phyloP scores from a whole-genome alignment of 2,113 vertebrate genomes.

The Rhombomys opimus region DNA sequence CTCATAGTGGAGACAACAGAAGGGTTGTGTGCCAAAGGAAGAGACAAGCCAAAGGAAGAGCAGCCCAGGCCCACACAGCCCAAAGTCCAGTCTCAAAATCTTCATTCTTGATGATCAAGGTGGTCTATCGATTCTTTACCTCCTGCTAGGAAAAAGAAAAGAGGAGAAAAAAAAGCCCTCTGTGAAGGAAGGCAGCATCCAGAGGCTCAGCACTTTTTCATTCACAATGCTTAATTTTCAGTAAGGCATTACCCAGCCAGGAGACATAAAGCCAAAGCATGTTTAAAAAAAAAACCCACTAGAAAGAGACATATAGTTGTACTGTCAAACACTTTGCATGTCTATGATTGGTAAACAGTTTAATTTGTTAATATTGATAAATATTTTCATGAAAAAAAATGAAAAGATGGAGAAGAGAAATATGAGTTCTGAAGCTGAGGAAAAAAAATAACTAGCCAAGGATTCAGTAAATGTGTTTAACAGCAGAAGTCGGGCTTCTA shows the following conservation, averaged over 20 bases:
- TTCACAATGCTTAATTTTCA: not conserved
- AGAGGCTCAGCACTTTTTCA: not conserved
- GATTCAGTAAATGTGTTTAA: not conserved
- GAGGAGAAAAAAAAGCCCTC: not conserved
- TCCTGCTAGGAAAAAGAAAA: not conserved
- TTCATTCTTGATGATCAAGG: not conserved
- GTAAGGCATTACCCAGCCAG: not conserved
- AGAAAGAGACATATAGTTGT: not conserved
- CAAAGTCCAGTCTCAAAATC: not conserved
- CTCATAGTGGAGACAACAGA: not conserved
- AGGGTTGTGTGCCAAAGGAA: not conserved
- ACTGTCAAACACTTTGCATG: not conserved
- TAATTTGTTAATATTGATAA: not conserved
- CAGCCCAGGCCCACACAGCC: not conserved
- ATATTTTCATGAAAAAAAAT: slow-evolving; percentile 19
- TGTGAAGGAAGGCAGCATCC: not conserved
- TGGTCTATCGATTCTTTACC: not conserved
- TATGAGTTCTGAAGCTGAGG: slow-evolving; percentile 29
- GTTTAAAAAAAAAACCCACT: not conserved
- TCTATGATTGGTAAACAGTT: not conserved
- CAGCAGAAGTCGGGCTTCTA: slow-evolving; percentile 34
- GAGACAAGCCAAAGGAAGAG: not conserved
- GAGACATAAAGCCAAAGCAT: not conserved
- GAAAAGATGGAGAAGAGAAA: slow-evolving; percentile 16
- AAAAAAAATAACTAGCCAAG: not conserved